Percentiles rank a stretch among this genome's conserved stretches.
Evolutionary conservation across 2,797 vertebrate species (phyloP).

Genomic region (Pangasius djambal): DNA sequence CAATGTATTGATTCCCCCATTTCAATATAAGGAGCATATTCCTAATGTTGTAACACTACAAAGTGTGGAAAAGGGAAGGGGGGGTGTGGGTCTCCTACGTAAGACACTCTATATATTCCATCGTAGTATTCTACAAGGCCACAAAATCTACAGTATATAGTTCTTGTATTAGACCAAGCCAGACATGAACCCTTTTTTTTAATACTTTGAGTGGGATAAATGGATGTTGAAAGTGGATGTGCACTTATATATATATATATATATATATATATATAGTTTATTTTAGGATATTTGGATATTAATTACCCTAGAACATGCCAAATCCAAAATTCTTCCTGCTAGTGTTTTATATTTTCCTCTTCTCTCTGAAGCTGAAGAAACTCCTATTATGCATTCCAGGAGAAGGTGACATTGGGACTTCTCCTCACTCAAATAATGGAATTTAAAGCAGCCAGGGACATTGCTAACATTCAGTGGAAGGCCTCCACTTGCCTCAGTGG

Average conservation of each 20-base stretch:
- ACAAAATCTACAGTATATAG: not conserved
- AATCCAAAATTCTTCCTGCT: no score
- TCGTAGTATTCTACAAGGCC: not conserved
- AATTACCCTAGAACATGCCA: not conserved
- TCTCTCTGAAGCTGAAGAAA: slow-evolving; percentile 34
- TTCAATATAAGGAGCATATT: no score
- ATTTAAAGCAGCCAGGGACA: slow-evolving; percentile 49
- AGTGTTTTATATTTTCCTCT: slow-evolving; percentile 12
- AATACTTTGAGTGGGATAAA: not conserved
- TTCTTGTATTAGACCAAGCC: not conserved
- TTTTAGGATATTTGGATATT: not conserved
- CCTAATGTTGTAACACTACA: no score
- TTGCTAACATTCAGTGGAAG: slow-evolving; percentile 38
- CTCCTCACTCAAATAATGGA: slow-evolving; percentile 38
- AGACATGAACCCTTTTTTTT: not conserved
- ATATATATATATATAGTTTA: not conserved
- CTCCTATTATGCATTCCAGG: slow-evolving; percentile 46
- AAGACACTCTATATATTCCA: not conserved
- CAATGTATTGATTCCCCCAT: no score
- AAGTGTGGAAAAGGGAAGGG: no score
- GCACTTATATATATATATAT: not conserved
- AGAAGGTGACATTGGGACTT: slow-evolving; percentile 60
- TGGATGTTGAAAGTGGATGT: slow-evolving; percentile 24
- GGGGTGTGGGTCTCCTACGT: no score
- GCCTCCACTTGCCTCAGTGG: slow-evolving; percentile 35